Evolutionary conservation across 1,140 invertebrate species (phyloP).

Genomic region (Oryctes rhinoceros): DNA sequence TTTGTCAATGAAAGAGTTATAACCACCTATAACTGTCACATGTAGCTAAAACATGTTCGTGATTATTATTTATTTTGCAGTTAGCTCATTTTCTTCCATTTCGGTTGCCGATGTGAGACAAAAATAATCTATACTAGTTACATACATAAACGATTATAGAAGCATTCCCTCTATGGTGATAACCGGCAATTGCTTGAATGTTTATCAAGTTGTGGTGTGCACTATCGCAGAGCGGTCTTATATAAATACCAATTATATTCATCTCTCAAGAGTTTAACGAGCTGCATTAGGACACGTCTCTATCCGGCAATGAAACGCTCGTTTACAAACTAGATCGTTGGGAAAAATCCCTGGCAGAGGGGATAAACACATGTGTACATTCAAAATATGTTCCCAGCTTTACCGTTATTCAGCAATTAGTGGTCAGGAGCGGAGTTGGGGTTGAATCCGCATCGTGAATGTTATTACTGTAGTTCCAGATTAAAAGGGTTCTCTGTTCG

Average conservation of each 20-base stretch:
- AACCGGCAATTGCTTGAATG: background rate
- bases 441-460: constrained; percentile 45
- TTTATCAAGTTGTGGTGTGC: background rate
- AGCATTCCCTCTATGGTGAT: background rate
- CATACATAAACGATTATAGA: too few species aligned
- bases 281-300: constrained; percentile 16
- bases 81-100: too few species aligned
- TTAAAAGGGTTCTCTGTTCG: constrained; percentile 41
- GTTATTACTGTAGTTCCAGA: constrained; percentile 45
- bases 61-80: too few species aligned
- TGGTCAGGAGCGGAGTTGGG: constrained; percentile 40
- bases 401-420: constrained; percentile 44
- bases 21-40: too few species aligned
- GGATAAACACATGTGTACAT: constrained; percentile 45
- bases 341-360: constrained; percentile 42
- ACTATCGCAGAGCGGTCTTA: background rate
- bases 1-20: too few species aligned
- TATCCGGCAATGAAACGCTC: constrained; percentile 38
- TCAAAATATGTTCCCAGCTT: constrained; percentile 45
- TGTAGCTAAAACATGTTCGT: too few species aligned
- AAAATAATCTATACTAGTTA: too few species aligned
- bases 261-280: constrained; percentile 29
- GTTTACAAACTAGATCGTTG: constrained; percentile 37
- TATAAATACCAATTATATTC: constrained; percentile 30
- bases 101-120: too few species aligned